phyloP scores from a whole-genome alignment of 2,888 invertebrate species.

The Heliconius hortense region DNA sequence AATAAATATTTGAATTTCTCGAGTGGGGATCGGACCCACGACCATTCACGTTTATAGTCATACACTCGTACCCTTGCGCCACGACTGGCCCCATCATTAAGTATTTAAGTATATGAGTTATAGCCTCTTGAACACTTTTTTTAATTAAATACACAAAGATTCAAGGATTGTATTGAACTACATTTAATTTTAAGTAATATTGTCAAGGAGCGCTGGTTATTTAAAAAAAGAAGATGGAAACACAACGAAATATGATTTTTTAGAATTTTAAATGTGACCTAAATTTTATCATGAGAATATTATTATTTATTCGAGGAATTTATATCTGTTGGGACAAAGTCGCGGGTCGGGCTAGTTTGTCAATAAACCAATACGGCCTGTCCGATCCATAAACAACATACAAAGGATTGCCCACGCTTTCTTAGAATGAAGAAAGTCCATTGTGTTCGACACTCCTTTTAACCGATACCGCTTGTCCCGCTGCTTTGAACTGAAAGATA shows the following conservation, averaged over 20 bases:
- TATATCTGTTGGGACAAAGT: neutral
- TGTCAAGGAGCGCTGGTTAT: neutral
- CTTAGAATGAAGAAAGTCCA: constrained; percentile 57
- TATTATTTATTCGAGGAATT: neutral
- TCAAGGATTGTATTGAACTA: neutral
- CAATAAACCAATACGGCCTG: constrained; percentile 39
- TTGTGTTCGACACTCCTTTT: constrained; percentile 65
- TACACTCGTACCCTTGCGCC: too few relatives aligned
- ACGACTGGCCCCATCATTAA: too few relatives aligned
- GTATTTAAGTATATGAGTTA: neutral
- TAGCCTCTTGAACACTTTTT: neutral
- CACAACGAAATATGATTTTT: neutral
- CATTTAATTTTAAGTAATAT: neutral
- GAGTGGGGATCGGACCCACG: too few relatives aligned
- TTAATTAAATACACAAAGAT: neutral
- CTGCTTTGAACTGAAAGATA: constrained; percentile 18
- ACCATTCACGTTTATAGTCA: too few relatives aligned
- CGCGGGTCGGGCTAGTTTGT: neutral
- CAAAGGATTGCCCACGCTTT: constrained; percentile 64
- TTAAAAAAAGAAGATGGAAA: neutral
- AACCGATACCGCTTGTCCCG: constrained; percentile 44
- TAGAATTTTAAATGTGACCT: neutral
- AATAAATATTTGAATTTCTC: too few relatives aligned
- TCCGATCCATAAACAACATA: constrained; percentile 60
- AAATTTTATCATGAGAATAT: neutral